A percentile compares a stretch with the other conserved stretches of the same genome.
These are phyloP conservation scores for Spinus pinus DNA, from an alignment of 2,797 vertebrate genomes.

Conservation along the genomic window DNA sequence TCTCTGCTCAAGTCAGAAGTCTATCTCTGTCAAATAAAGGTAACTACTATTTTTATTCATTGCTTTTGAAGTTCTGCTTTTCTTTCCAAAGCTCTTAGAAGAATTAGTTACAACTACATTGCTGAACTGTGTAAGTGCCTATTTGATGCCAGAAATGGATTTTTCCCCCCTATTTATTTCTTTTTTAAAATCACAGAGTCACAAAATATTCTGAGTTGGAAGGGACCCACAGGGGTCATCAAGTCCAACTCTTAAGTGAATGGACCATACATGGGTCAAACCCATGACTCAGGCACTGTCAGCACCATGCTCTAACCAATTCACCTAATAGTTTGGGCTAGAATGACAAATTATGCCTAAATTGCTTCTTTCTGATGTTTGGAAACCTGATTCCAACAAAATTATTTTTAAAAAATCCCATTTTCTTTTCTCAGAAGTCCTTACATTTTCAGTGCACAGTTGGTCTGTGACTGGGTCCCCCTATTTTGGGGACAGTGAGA, in stretches of 20 bases:
- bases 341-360: not conserved
- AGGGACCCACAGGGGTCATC: not conserved
- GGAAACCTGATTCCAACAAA: not conserved
- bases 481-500: not conserved
- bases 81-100: not conserved
- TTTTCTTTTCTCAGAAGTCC: not conserved
- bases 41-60: not conserved
- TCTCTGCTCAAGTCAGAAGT: not conserved
- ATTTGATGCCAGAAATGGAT: not conserved
- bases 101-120: not conserved
- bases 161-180: not conserved
- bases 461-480: not conserved
- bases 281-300: no score
- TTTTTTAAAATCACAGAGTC: not conserved
- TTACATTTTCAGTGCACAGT: not conserved
- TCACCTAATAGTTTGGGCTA: not conserved
- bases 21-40: not conserved
- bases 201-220: not conserved
- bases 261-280: not conserved
- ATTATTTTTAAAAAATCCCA: rapidly evolving
- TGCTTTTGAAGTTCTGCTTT: not conserved
- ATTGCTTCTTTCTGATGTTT: not conserved
- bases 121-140: not conserved
- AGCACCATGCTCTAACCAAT: not conserved
- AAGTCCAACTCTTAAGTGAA: not conserved